Base-by-base conservation (phyloP, 2,888 invertebrate species). In the Hydropsyche betteni region DNA sequence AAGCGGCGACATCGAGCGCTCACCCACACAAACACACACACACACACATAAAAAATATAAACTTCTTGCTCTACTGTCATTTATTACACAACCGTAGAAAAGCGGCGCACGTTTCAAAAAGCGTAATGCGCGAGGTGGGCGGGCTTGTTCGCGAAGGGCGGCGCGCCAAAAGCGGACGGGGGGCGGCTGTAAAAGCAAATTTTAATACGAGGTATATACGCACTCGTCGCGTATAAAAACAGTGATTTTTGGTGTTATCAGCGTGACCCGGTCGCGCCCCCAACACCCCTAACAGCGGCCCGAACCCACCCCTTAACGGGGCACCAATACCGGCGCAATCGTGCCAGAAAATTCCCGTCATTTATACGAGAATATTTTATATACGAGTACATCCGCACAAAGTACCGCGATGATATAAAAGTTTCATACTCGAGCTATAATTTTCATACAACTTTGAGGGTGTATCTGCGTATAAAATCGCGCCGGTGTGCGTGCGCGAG, bases 271-370 rank as follows among this genome's bases (percentile, higher is more conserved):
- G 64, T 64, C 64, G 34, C 64, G 36, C 36, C 64, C 64, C 34
- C 64, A 14, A 16, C 61, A 10, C 5, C 61, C 6, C 24, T 5
- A 51, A n/a, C 51, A 51, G 8, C 61, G 5, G 6, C 61, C 76
- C 74, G 79, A 80, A 81, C 81, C 81, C 79, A 81, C 77, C 79
- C 10, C 44, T 10, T 1, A 80, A 76, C 16, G 78, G 78, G 79
- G 80, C 80, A 79, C 80, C 79, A 79, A 80, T 80, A 79, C 80
- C 77, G 76, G 76, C 78, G 74, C 79, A 73, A 78, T 72, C 61
- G 64, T 72, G 73, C 64, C 58, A 75, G 72, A 72, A 72, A 76
- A 75, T 76, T 76, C 73, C 76, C 76, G 76, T 76, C 74, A 75
- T 76, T 76, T 77, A 76, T 78, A 79, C 76, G 75, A 74, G 76